Evolutionary conservation across 2,113 vertebrate species (phyloP).

Genomic region (Bubo bubo): DNA sequence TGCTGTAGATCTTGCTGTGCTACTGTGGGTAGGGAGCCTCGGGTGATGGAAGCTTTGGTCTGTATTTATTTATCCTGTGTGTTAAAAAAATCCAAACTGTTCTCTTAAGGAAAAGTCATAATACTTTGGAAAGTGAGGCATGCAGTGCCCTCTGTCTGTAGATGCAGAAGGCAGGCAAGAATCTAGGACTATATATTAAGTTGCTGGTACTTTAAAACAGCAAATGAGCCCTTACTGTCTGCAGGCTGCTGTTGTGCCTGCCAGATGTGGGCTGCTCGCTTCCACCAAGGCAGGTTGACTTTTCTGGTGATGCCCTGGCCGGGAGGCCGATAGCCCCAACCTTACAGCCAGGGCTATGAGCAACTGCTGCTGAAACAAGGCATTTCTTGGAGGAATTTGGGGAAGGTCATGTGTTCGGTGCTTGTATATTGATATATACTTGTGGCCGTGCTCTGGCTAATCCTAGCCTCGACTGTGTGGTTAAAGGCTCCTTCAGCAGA

Average conservation of each 20-base stretch:
- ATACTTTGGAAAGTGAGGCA: neutral
- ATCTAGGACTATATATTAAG: neutral
- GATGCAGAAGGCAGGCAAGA: neutral
- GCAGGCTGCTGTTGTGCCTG: neutral
- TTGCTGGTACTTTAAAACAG: neutral
- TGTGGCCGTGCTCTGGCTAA: neutral
- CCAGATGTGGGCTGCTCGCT: neutral
- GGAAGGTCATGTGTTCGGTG: neutral
- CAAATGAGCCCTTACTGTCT: neutral
- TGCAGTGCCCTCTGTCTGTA: neutral
- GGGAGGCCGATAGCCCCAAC: neutral
- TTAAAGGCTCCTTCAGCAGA: neutral
- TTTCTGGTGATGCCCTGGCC: neutral
- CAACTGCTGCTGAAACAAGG: neutral
- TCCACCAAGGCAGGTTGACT: neutral
- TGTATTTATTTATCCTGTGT: neutral
- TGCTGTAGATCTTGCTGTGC: neutral
- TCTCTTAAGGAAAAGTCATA: neutral
- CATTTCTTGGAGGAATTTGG: neutral
- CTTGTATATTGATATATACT: fast-evolving
- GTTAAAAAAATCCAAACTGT: neutral
- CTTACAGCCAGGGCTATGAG: fast-evolving
- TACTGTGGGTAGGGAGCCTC: neutral
- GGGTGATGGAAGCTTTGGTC: neutral
- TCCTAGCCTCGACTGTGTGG: fast-evolving